Evolutionary conservation across 2,113 vertebrate species (phyloP).

Genomic region (Riparia riparia): DNA sequence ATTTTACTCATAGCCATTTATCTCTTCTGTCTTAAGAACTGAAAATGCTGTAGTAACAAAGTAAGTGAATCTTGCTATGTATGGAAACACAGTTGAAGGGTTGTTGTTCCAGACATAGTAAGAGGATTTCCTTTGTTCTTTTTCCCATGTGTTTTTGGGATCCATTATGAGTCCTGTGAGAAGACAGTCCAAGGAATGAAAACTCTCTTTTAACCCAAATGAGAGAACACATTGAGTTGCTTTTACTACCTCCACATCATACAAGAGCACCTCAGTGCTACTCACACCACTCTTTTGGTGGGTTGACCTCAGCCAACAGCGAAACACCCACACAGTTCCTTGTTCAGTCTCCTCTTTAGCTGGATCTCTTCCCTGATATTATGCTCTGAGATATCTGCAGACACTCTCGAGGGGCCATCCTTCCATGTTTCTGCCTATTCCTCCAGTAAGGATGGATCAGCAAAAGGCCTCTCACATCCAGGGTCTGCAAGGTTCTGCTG

Average conservation of each 20-base stretch:
- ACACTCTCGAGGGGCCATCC: neutral
- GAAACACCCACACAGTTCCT: neutral
- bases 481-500: neutral
- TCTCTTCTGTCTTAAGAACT: neutral
- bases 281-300: neutral
- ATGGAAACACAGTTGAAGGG: neutral
- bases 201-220: neutral
- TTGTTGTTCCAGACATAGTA: neutral
- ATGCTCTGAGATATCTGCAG: neutral
- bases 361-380: neutral
- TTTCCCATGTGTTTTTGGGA: neutral
- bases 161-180: neutral
- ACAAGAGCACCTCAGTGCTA: neutral
- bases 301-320: neutral
- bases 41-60: neutral
- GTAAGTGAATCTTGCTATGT: neutral
- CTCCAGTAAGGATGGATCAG: neutral
- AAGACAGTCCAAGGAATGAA: neutral
- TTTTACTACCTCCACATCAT: neutral
- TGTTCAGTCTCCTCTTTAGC: accelerated
- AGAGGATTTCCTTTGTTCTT: conserved; percentile 26
- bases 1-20: neutral
- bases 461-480: neutral
- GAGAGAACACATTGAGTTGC: neutral
- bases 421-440: neutral